Base-by-base conservation (phyloP, 2,888 invertebrate genomes). In the Eilema griseolum region DNA sequence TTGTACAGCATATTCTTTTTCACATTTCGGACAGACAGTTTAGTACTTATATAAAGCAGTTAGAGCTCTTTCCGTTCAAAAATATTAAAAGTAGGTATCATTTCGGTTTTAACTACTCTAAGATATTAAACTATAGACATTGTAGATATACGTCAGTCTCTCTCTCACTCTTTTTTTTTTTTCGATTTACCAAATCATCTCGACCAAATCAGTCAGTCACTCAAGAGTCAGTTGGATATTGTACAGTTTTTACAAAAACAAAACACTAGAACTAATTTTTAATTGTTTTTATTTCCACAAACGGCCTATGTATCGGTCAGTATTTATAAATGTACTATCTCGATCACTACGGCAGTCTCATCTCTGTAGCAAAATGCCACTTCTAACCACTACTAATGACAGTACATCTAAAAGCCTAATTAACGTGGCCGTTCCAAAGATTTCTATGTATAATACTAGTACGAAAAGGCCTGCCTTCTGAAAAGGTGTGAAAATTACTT, bases 401-500 rank as follows among this genome's bases (percentile, higher is more conserved):
- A 69, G 14, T 46, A 57, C 31, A n/a, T 46, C 41, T 52, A 16
- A 59, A 14, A 52, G 71, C 76, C 73, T 79, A 76, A 67, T 78
- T 79, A 83, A 77, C 81, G 79, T 64, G 76, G 78, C 74, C 80
- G 80, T 80, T 69, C 73, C 73, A 52, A n/a, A n/a, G n/a, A 52
- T n/a, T 52, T n/a, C 52, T n/a, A 52, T n/a, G 20, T 52, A n/a
- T 52, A n/a, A n/a, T 52, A 52, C 52, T 52, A 52, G 10, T 52
- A 52, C 52, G 46, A 2, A 41, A n/a, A n/a, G n/a, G n/a, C n/a
- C n/a, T n/a, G n/a, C n/a, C n/a, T n/a, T n/a, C n/a, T n/a, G n/a
- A n/a, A n/a, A n/a, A n/a, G n/a, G n/a, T n/a, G n/a, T n/a, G n/a
- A n/a, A n/a, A n/a, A n/a, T n/a, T n/a, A n/a, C n/a, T n/a, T n/a